phyloP scores from a whole-genome alignment of 2,888 invertebrate species.

The Melinopterus prodromus region DNA sequence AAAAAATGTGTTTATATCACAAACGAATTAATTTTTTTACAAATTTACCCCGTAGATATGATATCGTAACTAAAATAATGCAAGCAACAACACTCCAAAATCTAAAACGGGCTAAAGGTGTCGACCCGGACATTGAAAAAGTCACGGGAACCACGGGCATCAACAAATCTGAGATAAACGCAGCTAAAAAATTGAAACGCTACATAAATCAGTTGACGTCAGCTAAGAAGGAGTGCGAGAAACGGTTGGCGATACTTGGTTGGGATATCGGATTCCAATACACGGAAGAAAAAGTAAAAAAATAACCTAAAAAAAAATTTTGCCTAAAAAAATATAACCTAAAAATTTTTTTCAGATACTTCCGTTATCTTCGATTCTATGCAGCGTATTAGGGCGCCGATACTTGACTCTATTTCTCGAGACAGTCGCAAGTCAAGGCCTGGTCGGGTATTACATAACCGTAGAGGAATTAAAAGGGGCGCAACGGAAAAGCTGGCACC shows the following conservation, averaged over 20 bases:
- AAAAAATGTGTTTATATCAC: conserved; percentile 37
- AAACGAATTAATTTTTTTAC: neutral
- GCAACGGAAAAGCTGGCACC: conserved; percentile 82
- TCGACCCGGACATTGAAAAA: conserved; percentile 72
- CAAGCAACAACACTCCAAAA: conserved; percentile 93
- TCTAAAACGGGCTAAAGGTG: conserved; percentile 84
- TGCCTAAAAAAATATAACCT: neutral
- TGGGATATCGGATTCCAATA: conserved; percentile 74
- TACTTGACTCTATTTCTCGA: conserved; percentile 84
- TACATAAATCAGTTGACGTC: conserved; percentile 84
- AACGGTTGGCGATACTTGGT: conserved; percentile 75
- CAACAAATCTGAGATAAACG: conserved; percentile 79
- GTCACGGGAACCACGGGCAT: conserved; percentile 64
- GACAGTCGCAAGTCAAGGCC: conserved; percentile 82
- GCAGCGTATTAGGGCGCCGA: conserved; percentile 81
- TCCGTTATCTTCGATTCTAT: conserved; percentile 76
- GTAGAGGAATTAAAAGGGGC: conserved; percentile 84
- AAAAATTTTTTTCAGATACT: conserved; percentile 67
- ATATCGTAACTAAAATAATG: conserved; percentile 92
- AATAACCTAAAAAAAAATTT: neutral
- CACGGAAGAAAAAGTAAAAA: conserved; percentile 46
- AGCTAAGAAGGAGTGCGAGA: conserved; percentile 84
- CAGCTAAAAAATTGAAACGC: conserved; percentile 83
- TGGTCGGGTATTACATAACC: conserved; percentile 86
- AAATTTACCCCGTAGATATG: conserved; percentile 68